Conservation (phyloP, 2,888 invertebrate genomes). For the Imbricaverruca yamaguchii region DNA sequence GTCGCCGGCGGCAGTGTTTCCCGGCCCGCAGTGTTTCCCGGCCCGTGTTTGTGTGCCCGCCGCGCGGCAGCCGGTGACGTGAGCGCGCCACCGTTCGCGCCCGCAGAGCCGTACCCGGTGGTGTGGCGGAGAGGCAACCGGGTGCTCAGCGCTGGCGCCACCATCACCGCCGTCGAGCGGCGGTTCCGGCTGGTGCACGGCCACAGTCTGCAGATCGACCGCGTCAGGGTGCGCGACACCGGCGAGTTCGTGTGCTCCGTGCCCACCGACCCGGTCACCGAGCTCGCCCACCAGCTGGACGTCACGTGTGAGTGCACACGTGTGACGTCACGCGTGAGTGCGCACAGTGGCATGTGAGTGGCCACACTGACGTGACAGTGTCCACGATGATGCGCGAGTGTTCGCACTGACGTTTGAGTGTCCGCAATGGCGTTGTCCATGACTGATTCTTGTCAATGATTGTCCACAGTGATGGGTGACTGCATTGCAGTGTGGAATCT, state of each 20-base stretch:
- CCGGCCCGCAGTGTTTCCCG: no score
- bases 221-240: neutral
- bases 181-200: neutral
- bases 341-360: neutral
- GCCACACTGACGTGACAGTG: neutral
- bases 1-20: no score
- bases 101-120: neutral
- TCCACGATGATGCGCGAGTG: no score
- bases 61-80: no score
- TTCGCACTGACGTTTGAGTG: no score
- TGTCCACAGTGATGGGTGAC: no score
- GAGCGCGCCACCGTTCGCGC: no score
- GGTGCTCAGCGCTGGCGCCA: neutral
- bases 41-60: no score
- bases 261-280: neutral
- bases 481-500: no score
- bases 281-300: neutral
- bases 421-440: no score
- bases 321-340: neutral
- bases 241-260: neutral
- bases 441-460: no score
- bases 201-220: neutral
- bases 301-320: constrained; percentile 2
- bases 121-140: neutral
- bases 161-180: neutral